Evolutionary conservation across 2,113 vertebrate genomes (phyloP).

Genomic region (Entosphenus tridentatus): DNA sequence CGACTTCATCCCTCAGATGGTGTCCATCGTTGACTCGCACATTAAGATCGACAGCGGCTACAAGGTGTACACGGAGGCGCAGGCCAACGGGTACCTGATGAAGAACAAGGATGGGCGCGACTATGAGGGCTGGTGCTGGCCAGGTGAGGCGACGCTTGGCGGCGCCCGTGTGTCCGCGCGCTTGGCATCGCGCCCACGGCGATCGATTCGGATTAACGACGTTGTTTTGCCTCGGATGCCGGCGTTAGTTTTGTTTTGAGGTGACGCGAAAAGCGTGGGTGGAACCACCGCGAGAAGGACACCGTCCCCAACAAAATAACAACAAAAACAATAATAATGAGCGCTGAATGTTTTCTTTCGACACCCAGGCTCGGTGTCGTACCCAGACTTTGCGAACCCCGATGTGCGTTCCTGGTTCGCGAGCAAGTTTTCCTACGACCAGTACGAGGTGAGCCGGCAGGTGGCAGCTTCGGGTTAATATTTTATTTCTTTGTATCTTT

Average conservation of each 20-base stretch:
- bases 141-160: slow-evolving; percentile 25
- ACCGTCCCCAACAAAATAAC: too few relatives aligned
- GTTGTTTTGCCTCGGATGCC: too few relatives aligned
- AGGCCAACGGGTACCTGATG: slow-evolving; percentile 32
- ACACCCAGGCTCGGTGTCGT: slow-evolving; percentile 37
- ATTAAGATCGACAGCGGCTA: slow-evolving; percentile 62
- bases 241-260: too few relatives aligned
- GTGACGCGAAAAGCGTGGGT: too few relatives aligned
- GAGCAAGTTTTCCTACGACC: slow-evolving; percentile 49
- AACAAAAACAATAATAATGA: too few relatives aligned
- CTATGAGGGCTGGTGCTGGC: slow-evolving; percentile 88
- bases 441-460: slow-evolving; percentile 35
- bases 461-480: not conserved
- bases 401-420: slow-evolving; percentile 59
- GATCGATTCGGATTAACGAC: too few relatives aligned
- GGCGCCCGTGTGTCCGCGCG: too few relatives aligned
- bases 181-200: too few relatives aligned
- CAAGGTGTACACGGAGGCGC: slow-evolving; percentile 46
- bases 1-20: slow-evolving; percentile 31
- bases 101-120: slow-evolving; percentile 63
- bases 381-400: slow-evolving; percentile 54
- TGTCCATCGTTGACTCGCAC: slow-evolving; percentile 71
- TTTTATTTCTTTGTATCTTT: not conserved
- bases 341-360: too few relatives aligned
- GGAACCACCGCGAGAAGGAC: too few relatives aligned